Percentiles rank a stretch among this genome's conserved stretches.
phyloP scores from a whole-genome alignment of 2,113 vertebrate species.

The Stigmatopora nigra region DNA sequence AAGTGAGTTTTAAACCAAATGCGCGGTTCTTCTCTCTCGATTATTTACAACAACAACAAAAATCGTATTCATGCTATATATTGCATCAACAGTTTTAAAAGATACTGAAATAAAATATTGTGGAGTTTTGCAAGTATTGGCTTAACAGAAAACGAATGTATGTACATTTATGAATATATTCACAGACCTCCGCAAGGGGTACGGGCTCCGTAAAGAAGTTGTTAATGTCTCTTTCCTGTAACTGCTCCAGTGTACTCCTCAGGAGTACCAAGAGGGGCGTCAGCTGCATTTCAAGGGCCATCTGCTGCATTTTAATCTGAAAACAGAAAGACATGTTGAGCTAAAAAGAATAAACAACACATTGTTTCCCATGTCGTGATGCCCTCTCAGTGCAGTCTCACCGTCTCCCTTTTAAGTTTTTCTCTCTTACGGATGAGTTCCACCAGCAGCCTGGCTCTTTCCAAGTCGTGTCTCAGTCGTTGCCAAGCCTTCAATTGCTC shows the following conservation, averaged over 20 bases:
- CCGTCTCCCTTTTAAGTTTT: conserved; percentile 96
- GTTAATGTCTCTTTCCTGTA: conserved; percentile 95
- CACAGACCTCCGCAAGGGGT: conserved; percentile 86
- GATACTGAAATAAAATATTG: no score
- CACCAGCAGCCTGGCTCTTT: conserved; percentile 90
- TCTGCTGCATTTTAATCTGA: conserved; percentile 96
- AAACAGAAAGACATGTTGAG: conserved; percentile 14
- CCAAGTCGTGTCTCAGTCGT: conserved; percentile 91
- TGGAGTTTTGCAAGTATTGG: no score
- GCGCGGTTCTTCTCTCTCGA: background rate
- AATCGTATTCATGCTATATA: no score
- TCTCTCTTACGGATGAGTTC: conserved; percentile 97
- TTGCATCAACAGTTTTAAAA: no score
- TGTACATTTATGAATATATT: background rate
- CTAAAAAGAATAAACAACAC: background rate
- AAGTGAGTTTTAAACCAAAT: background rate
- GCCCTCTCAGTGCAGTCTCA: conserved; percentile 53
- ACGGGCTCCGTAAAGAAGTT: conserved; percentile 98
- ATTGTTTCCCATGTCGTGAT: background rate
- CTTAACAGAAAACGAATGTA: background rate
- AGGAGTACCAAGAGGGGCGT: conserved; percentile 92
- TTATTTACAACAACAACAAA: no score
- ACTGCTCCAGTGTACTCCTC: conserved; percentile 88
- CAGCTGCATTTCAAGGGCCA: conserved; percentile 93
- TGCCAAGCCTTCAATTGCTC: conserved; percentile 99